Evolutionary conservation across 2,113 vertebrate genomes (phyloP).

Genomic region (Dromas ardeola): DNA sequence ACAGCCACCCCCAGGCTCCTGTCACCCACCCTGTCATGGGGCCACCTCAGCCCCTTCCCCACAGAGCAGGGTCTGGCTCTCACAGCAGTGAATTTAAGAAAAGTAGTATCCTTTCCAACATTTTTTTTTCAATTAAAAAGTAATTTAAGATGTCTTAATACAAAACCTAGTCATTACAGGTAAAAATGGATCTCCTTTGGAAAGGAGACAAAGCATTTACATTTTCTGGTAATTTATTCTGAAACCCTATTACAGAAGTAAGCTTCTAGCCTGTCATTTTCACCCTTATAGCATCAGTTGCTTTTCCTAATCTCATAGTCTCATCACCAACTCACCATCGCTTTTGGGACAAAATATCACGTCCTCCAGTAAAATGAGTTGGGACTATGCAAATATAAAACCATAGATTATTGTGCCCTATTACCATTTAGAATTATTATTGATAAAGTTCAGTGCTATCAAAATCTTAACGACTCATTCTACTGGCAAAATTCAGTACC

Average conservation of each 20-base stretch:
- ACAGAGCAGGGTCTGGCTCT: background rate
- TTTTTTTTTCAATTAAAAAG: background rate
- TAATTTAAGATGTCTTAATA: background rate
- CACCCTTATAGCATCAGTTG: fast-evolving
- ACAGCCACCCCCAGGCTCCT: background rate
- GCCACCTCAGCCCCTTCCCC: background rate
- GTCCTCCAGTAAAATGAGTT: background rate
- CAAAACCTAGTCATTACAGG: too few relatives aligned
- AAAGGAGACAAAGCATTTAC: background rate
- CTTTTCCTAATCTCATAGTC: background rate
- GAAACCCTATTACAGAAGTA: background rate
- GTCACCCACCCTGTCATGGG: too few relatives aligned
- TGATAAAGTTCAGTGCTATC: background rate
- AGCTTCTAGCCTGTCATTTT: background rate
- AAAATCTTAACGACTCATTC: background rate
- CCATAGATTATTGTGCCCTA: too few relatives aligned
- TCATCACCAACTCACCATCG: background rate
- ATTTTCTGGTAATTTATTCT: too few relatives aligned
- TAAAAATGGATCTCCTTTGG: background rate
- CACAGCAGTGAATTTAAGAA: too few relatives aligned
- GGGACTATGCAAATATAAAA: background rate
- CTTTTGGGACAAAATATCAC: background rate
- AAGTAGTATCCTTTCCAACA: background rate
- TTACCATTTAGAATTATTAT: background rate
- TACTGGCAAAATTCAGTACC: background rate